A percentile compares a stretch with the other conserved stretches of the same genome.
Conservation (phyloP, 2,113 vertebrate species). For the Xiphophorus couchianus region DNA sequence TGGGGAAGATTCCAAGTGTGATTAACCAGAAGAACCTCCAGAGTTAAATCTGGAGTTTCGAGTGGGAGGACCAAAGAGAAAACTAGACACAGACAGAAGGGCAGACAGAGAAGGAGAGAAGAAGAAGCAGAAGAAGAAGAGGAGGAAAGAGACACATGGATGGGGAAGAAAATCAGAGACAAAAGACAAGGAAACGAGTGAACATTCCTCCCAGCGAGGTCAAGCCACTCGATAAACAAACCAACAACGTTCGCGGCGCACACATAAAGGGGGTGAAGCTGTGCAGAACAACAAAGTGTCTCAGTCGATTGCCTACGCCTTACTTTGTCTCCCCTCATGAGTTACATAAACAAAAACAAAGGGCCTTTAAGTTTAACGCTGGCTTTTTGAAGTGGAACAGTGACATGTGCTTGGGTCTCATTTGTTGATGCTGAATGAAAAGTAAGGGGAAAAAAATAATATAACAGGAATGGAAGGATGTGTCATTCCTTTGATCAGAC, state of each 20-base stretch:
- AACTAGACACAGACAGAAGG: slow-evolving; percentile 59
- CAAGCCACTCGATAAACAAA: slow-evolving; percentile 78
- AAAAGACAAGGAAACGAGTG: slow-evolving; percentile 57
- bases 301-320: slow-evolving; percentile 73
- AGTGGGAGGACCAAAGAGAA: slow-evolving; percentile 74
- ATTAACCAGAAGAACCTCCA: slow-evolving; percentile 65
- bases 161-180: slow-evolving; percentile 53
- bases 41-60: slow-evolving; percentile 73
- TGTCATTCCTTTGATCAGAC: slow-evolving; percentile 68
- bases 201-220: slow-evolving; percentile 73
- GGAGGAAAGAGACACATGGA: slow-evolving; percentile 27
- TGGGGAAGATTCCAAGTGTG: slow-evolving; percentile 66
- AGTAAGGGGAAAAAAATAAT: slow-evolving; percentile 46
- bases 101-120: slow-evolving; percentile 34
- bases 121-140: slow-evolving; percentile 19
- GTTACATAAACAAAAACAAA: slow-evolving; percentile 78
- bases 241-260: slow-evolving; percentile 60
- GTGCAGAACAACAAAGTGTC: slow-evolving; percentile 76
- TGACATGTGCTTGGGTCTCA: slow-evolving; percentile 72
- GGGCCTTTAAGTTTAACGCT: slow-evolving; percentile 68
- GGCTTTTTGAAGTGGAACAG: slow-evolving; percentile 71
- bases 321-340: slow-evolving; percentile 75
- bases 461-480: slow-evolving; percentile 55
- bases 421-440: slow-evolving; percentile 74
- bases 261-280: slow-evolving; percentile 65